phyloP scores from a whole-genome alignment of 2,113 vertebrate species.

The Poeciliopsis occidentalis region DNA sequence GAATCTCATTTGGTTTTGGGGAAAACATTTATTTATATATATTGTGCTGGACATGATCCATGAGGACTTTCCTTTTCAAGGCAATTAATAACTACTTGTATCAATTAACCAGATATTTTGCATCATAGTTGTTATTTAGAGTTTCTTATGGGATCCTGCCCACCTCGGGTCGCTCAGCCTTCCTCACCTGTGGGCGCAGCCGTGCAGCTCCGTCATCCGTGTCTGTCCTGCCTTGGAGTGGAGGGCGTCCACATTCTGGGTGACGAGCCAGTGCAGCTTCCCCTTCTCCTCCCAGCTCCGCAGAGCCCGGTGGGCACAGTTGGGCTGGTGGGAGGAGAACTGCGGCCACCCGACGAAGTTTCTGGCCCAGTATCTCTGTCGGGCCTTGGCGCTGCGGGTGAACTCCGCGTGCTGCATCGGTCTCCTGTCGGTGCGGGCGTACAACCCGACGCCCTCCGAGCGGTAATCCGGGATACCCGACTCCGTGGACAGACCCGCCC shows the following conservation, averaged over 20 bases:
- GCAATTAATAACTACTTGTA: too few species aligned
- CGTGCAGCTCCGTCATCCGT: slow-evolving; percentile 90
- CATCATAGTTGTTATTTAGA: too few species aligned
- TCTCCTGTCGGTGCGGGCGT: slow-evolving; percentile 86
- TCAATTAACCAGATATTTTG: too few species aligned
- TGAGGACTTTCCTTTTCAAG: too few species aligned
- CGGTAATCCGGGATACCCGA: slow-evolving; percentile 97
- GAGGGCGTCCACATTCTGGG: slow-evolving; percentile 95
- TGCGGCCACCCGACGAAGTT: slow-evolving; percentile 95
- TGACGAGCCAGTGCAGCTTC: slow-evolving; percentile 94
- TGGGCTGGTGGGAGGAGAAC: slow-evolving; percentile 90
- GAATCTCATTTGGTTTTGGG: too few species aligned
- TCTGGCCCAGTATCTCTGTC: slow-evolving; percentile 95
- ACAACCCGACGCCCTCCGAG: slow-evolving; percentile 92
- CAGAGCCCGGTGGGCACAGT: slow-evolving; percentile 84
- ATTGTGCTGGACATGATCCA: too few species aligned
- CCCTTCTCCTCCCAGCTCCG: slow-evolving; percentile 86
- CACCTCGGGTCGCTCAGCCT: neutral
- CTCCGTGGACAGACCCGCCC: slow-evolving; percentile 94
- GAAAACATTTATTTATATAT: too few species aligned
- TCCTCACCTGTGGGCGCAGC: slow-evolving; percentile 89
- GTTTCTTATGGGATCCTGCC: too few species aligned
- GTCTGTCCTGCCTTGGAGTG: slow-evolving; percentile 91
- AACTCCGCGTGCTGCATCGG: slow-evolving; percentile 91
- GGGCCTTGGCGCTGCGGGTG: slow-evolving; percentile 81